Evolutionary conservation across 2,113 vertebrate genomes (phyloP), one percentile per base, ranked within the genome.

Genomic region (Columbina picui): DNA sequence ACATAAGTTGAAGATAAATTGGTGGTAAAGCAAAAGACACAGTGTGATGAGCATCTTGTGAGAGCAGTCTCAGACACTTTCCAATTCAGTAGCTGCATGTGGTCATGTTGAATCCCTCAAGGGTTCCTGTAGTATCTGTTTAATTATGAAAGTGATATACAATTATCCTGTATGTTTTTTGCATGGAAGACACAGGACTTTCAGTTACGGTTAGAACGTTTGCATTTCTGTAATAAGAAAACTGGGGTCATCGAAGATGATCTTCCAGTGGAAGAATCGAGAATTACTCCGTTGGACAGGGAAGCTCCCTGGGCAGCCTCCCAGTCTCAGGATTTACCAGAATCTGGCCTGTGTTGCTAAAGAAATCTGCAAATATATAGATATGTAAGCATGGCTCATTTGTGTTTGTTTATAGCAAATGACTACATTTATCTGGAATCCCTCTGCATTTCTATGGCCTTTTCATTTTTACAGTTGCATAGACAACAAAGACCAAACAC

Each of bases 391-490:
- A 61, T 76, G 20, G n/a, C 87, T 86, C 6, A 5, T 63, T 74
- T 84, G 17, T 38, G 26, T 84, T 63, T 86, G 41, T 45, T 77
- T 84, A 50, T 11, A 84, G 16, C 7, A 60, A 89, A 29, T 56
- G 63, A 60, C 50, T 87, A 50, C 26, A 89, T 81, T 87, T 50
- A 63, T 74, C 47, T 75, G 56, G 47, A 87, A 87, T 70, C 22
- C 39, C 50, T 77, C 67, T 73, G n/a, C 29, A 73, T 94, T 80
- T 92, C 47, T 47, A 45, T 14, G 41, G 73, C 38, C 41, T 94
- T 91, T 69, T 83, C 34, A 53, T 88, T 90, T 93, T 93, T 76
- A 91, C 39, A 85, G 59, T 87, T 87, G 38, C n/a, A 57, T 6
- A 80, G 55, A 71, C 36, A 83, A 75, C 49, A 87, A 91, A 82